Evolutionary conservation across 2,113 vertebrate species (phyloP).

Genomic region (Phasianus colchicus): DNA sequence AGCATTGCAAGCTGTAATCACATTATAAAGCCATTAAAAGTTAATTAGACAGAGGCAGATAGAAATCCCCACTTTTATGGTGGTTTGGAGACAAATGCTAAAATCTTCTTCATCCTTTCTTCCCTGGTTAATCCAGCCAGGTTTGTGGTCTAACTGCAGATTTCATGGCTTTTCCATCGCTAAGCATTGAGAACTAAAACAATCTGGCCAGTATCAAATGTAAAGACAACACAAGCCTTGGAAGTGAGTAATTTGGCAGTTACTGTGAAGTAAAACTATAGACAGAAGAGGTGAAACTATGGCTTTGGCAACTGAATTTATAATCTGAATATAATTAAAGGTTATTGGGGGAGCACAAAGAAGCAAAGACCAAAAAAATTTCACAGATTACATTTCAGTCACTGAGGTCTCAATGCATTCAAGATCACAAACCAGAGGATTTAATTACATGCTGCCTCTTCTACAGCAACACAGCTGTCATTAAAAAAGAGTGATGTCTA

Average conservation of each 20-base stretch:
- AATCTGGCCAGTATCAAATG: neutral
- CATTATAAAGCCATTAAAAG: neutral
- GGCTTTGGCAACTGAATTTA: neutral
- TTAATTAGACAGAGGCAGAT: neutral
- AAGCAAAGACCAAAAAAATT: neutral
- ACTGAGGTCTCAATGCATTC: neutral
- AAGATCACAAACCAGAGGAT: neutral
- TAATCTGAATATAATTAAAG: constrained; percentile 34
- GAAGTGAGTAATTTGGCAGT: neutral
- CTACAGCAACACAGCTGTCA: neutral
- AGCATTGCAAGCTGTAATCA: neutral
- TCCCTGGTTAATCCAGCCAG: neutral
- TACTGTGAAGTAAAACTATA: neutral
- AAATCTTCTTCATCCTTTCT: neutral
- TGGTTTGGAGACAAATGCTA: neutral
- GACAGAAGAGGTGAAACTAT: neutral
- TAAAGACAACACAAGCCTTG: neutral
- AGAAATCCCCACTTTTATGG: neutral
- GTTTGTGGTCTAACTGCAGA: neutral
- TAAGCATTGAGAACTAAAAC: neutral
- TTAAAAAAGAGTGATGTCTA: neutral
- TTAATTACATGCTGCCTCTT: constrained; percentile 37
- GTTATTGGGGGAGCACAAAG: neutral
- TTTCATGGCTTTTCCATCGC: constrained; percentile 11
- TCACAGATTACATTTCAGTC: neutral